Base-by-base conservation (phyloP, 2,888 invertebrate species). In the Tetheella fluctuosa region DNA sequence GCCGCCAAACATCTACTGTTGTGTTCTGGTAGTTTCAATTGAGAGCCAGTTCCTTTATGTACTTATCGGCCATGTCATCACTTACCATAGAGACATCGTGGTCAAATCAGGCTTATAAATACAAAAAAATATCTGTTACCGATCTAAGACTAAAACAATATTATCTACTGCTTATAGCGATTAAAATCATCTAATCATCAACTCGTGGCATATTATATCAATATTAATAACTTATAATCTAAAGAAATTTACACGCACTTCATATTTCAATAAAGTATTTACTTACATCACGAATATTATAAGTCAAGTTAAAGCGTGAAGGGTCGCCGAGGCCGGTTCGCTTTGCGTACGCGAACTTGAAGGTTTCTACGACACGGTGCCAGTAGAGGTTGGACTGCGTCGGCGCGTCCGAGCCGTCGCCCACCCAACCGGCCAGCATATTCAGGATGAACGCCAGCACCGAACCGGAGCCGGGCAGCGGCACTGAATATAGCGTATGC, bases 271-370 rank as follows among this genome's bases (percentile, higher is more conserved):
- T n/a, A n/a, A 57, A 23, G 59, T 39, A 20, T 8, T n/a, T 55
- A 74, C 72, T 71, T 63, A 89, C 90, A 60, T 86, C 85, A 39
- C 60, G 62, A 42, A 90, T 89, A 57, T 80, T 69, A 59, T 82
- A 82, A 0, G 80, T 67, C 8, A 88, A 64, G 56, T 85, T 82
- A 74, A 70, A 73, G 71, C 84, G 88, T 74, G 80, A 75, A 77
- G 85, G 80, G 91, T 99, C 99, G 0, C 97, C 99, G 65, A 99
- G 91, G 69, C 96, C 94, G 0, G 97, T 97, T 70, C 99, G 93
- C 79, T 96, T 95, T 1, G 97, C 98, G 85, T 97, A 98, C 20
- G 96, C 98, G 91, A 96, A 98, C 86, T 99, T 99, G 88, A 98
- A 97, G 5, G 97, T 95, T 84, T 99, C 99, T 10, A 97, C 93